Evolutionary conservation across 2,113 vertebrate genomes (phyloP).

Genomic region (Xenopus borealis): DNA sequence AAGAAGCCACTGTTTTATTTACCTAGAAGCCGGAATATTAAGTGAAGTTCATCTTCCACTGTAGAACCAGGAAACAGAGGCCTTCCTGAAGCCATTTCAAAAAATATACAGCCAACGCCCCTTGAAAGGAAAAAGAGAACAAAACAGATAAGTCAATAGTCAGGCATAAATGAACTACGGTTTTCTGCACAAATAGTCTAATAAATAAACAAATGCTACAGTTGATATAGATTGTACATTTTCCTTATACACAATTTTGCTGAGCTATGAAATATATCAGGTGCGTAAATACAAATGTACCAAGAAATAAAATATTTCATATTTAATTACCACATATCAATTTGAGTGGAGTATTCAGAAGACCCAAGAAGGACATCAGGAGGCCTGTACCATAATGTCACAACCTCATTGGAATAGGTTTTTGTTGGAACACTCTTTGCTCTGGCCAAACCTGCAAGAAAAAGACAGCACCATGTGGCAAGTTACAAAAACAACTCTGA

Average conservation of each 20-base stretch:
- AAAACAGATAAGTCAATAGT: conserved; percentile 8
- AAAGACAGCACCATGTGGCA: conserved; percentile 27
- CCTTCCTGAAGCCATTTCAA: conserved; percentile 98
- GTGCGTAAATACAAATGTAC: background rate
- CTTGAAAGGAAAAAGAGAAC: conserved; percentile 59
- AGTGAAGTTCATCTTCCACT: conserved; percentile 95
- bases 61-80: conserved; percentile 96
- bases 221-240: no score
- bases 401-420: conserved; percentile 96
- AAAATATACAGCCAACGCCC: conserved; percentile 98
- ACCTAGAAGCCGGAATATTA: conserved; percentile 96
- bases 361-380: conserved; percentile 94
- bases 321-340: conserved; percentile 87
- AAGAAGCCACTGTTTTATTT: conserved; percentile 45
- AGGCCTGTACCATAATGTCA: conserved; percentile 94
- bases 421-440: conserved; percentile 95
- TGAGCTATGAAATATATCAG: background rate
- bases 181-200: background rate
- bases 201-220: no score
- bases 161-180: conserved; percentile 13
- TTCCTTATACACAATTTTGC: background rate
- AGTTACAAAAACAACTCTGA: no score
- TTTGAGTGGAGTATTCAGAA: conserved; percentile 95
- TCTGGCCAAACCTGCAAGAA: conserved; percentile 81
- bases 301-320: background rate